Conservation (phyloP, 2,888 invertebrate genomes). For the Chromoteleia sp. region DNA sequence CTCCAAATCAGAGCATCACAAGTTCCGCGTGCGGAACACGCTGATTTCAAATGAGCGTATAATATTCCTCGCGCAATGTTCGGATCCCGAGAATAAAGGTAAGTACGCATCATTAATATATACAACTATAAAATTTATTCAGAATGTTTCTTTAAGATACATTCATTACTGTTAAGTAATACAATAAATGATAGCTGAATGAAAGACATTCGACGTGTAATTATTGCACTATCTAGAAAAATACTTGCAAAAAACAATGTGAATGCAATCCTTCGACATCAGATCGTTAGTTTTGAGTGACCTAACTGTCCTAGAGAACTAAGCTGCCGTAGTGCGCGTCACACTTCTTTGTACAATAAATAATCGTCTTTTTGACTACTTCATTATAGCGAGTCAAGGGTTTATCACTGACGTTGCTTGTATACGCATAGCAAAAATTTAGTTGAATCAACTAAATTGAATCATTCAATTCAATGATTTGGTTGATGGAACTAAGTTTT, state of each 20-base stretch:
- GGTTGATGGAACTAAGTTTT: too few species aligned
- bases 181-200: slow-evolving; percentile 48
- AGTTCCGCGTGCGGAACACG: slow-evolving; percentile 48
- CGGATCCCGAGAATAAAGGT: slow-evolving; percentile 36
- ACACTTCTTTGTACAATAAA: slow-evolving; percentile 59
- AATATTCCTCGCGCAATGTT: slow-evolving; percentile 29
- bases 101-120: slow-evolving; percentile 45
- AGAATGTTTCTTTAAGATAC: slow-evolving; percentile 62
- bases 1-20: slow-evolving; percentile 38
- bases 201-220: slow-evolving; percentile 53
- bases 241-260: slow-evolving; percentile 42
- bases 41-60: slow-evolving; percentile 49
- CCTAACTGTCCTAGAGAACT: slow-evolving; percentile 29
- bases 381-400: background rate
- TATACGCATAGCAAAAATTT: slow-evolving; percentile 6
- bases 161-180: slow-evolving; percentile 63
- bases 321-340: slow-evolving; percentile 7
- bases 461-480: too few species aligned
- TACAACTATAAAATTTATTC: slow-evolving; percentile 69
- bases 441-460: slow-evolving; percentile 13
- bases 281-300: slow-evolving; percentile 11
- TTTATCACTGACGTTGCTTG: background rate
- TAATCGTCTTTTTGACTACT: slow-evolving; percentile 32
- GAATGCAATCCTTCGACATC: slow-evolving; percentile 18
- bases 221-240: slow-evolving; percentile 57